phyloP scores from a whole-genome alignment of 2,113 vertebrate species.

The Taurulus bubalis region DNA sequence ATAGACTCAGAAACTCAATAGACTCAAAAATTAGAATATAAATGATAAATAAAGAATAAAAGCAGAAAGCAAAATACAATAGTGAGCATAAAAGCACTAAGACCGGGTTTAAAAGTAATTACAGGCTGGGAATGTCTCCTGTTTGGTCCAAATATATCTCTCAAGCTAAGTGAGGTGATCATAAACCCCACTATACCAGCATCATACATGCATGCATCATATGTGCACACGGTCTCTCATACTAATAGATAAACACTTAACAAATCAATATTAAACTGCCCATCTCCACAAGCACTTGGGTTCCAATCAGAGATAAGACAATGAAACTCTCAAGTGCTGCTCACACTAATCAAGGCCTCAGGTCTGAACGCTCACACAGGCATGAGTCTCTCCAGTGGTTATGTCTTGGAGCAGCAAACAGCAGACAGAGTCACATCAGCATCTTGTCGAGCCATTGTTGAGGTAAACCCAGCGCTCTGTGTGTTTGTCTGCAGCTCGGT shows the following conservation, averaged over 20 bases:
- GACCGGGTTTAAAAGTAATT: neutral
- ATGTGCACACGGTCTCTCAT: neutral
- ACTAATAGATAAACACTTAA: constrained; percentile 1
- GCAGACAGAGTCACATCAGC: constrained; percentile 21
- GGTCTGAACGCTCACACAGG: neutral
- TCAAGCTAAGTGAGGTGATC: neutral
- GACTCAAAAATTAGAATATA: neutral
- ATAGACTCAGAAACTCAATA: neutral
- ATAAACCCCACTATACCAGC: neutral
- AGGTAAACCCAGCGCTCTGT: constrained; percentile 9
- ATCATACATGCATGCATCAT: neutral
- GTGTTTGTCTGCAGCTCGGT: constrained; percentile 14
- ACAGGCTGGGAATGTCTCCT: neutral
- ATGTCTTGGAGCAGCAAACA: constrained; percentile 28
- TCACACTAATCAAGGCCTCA: constrained; percentile 27
- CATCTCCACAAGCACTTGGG: neutral
- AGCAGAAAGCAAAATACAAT: neutral
- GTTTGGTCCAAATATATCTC: neutral
- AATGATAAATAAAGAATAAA: constrained; percentile 7
- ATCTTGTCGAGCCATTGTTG: constrained; percentile 38
- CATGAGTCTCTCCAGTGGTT: constrained; percentile 1
- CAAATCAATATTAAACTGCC: constrained; percentile 9
- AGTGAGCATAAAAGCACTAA: neutral
- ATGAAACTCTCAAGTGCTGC: constrained; percentile 9
- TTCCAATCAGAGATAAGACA: constrained; percentile 42